phyloP scores from a whole-genome alignment of 2,888 invertebrate genomes.

The Caradrina clavipalpis region DNA sequence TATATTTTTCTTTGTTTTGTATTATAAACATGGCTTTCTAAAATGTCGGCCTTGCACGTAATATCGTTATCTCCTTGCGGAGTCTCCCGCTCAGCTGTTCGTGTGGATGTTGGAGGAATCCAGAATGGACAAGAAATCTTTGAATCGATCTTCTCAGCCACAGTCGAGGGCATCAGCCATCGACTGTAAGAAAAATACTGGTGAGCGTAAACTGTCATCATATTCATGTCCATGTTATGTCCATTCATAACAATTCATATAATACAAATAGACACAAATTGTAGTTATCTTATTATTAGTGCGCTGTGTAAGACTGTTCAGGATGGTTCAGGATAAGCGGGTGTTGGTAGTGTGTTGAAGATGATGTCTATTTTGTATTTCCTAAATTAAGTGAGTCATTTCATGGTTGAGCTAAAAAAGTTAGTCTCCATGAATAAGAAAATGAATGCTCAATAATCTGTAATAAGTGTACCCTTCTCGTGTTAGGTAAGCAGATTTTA shows the following conservation, averaged over 20 bases:
- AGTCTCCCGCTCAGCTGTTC: conserved; percentile 91
- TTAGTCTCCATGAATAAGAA: not conserved
- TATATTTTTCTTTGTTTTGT: conserved; percentile 90
- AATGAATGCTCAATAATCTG: too few relatives aligned
- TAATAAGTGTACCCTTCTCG: too few relatives aligned
- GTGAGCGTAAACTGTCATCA: conserved; percentile 80
- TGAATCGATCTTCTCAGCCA: conserved; percentile 92
- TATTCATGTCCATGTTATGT: too few relatives aligned
- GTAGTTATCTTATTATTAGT: too few relatives aligned
- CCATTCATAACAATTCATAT: too few relatives aligned
- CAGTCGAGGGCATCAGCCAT: conserved; percentile 93
- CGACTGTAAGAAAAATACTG: conserved; percentile 94
- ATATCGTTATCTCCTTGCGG: conserved; percentile 94
- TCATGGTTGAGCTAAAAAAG: not conserved
- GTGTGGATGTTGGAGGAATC: conserved; percentile 90
- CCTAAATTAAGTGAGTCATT: conserved; percentile 17
- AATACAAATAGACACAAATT: too few relatives aligned
- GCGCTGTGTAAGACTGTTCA: too few relatives aligned
- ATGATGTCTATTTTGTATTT: conserved; percentile 22
- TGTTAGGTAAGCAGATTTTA: not conserved
- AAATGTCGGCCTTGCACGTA: conserved; percentile 94
- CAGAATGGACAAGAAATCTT: conserved; percentile 95
- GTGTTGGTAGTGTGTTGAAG: conserved; percentile 2
- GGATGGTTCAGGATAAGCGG: too few relatives aligned
- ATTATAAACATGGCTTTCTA: conserved; percentile 95